Evolutionary conservation across 2,797 vertebrate genomes (phyloP), one percentile per base, ranked within the genome.

Genomic region (Alosa sapidissima): DNA sequence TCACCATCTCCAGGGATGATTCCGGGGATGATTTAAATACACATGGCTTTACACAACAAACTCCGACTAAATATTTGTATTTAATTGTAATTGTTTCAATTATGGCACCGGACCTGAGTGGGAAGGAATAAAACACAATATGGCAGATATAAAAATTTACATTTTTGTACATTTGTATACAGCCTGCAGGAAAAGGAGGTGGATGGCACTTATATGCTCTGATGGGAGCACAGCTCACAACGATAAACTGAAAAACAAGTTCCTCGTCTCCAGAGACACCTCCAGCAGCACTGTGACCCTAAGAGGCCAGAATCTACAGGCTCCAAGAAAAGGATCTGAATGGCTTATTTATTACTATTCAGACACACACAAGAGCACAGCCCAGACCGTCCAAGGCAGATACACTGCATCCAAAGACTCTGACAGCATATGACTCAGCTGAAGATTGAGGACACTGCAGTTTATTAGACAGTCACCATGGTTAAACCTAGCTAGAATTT

Each of bases 1-100:
- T 92, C 51, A 91, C 78, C 49, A 89, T 89, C 83, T 91, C 90
- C 65, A 93, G 90, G 89, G 87, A 90, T 5, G 85, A 90, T 49
- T 72, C 4, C n/a, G n/a, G n/a, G n/a, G n/a, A n/a, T n/a, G n/a
- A n/a, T 41, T 41, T 41, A 0, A 4, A 41, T 41, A 41, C 41
- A 41, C 41, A 41, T 41, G 41, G 4, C 2, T 41, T 41, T 4
- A 41, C 41, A 41, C 41, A 41, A 2, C 28, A 28, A 28, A 28
- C 28, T 1, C 28, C 28, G 28, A 28, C 28, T 28, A 28, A 28
- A 28, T 28, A 28, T 28, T 28, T 28, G 28, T 1, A 28, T 28
- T 28, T 28, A 28, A 28, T 28, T 28, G 28, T 28, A 28, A 28
- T 28, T 28, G 28, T 28, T 28, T 28, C 1, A 28, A 28, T 28